A percentile compares a stretch with the other conserved stretches of the same genome.
phyloP scores from a whole-genome alignment of 2,797 vertebrate species.

The Paguma larvata region DNA sequence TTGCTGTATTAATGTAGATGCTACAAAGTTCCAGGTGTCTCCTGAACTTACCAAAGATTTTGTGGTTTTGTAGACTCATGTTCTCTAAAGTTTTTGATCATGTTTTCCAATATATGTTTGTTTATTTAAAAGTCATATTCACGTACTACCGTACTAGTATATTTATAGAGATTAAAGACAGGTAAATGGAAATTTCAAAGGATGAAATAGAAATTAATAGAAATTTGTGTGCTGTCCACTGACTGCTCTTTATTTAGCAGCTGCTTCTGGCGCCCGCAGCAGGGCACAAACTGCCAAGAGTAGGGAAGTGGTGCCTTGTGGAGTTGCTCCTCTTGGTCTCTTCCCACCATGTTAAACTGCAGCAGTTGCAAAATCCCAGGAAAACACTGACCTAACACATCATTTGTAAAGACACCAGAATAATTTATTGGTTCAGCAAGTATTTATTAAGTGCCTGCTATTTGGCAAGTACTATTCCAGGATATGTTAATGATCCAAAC shows the following conservation, averaged over 20 bases:
- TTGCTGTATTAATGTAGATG: not conserved
- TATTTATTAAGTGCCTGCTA: not conserved
- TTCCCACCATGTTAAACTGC: not conserved
- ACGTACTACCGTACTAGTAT: not conserved
- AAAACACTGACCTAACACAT: not conserved
- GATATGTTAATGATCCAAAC: not conserved
- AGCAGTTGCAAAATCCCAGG: not conserved
- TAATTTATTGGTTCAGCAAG: not conserved
- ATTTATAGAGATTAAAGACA: constrained; percentile 10
- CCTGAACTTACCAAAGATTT: not conserved
- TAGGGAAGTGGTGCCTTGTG: not conserved
- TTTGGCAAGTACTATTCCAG: not conserved
- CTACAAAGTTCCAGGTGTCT: not conserved
- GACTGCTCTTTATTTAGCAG: not conserved
- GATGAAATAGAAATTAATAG: constrained; percentile 49
- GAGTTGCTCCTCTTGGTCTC: not conserved
- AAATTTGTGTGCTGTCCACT: not conserved
- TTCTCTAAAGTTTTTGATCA: constrained; percentile 6
- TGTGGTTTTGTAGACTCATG: not conserved
- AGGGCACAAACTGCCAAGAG: not conserved
- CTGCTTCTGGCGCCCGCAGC: not conserved
- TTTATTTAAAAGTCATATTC: constrained; percentile 25
- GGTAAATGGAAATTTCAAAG: not conserved
- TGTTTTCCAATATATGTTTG: not conserved
- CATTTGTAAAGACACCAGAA: not conserved